Evolutionary conservation across 1,140 invertebrate genomes (phyloP).

Genomic region (Eurosta solidaginis): DNA sequence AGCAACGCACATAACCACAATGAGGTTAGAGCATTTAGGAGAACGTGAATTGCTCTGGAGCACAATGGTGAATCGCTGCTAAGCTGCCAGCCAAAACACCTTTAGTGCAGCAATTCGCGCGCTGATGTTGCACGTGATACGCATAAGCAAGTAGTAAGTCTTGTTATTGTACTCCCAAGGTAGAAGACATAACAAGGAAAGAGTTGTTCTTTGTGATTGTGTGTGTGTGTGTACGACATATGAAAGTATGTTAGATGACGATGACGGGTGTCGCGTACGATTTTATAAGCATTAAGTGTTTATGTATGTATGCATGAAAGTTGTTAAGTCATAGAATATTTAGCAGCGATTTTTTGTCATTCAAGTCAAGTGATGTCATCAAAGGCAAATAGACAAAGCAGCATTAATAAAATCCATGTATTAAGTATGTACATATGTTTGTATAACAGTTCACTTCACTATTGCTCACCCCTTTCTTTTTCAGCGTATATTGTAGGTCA

Average conservation of each 20-base stretch:
- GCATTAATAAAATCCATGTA: not conserved
- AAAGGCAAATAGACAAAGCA: not conserved
- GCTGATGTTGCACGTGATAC: conserved; percentile 20
- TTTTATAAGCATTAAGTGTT: not conserved
- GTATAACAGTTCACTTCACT: too few species aligned
- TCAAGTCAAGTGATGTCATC: conserved; percentile 14
- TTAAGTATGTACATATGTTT: not conserved
- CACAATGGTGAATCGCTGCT: conserved; percentile 12
- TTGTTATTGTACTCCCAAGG: not conserved
- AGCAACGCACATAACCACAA: not conserved
- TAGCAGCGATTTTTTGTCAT: conserved; percentile 1
- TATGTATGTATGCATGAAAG: too few species aligned
- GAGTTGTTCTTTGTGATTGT: not conserved
- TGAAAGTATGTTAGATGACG: not conserved
- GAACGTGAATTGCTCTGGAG: not conserved
- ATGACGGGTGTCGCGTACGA: not conserved
- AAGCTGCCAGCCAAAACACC: conserved; percentile 22
- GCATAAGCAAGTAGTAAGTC: not conserved
- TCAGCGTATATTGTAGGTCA: too few species aligned
- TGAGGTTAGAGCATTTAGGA: conserved; percentile 9
- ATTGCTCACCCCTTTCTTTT: too few species aligned
- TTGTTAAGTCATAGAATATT: too few species aligned
- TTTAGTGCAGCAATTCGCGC: conserved; percentile 22
- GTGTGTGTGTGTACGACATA: not conserved
- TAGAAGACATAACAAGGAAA: not conserved